phyloP scores from a whole-genome alignment of 2,888 invertebrate genomes.

The Mythimna impura region DNA sequence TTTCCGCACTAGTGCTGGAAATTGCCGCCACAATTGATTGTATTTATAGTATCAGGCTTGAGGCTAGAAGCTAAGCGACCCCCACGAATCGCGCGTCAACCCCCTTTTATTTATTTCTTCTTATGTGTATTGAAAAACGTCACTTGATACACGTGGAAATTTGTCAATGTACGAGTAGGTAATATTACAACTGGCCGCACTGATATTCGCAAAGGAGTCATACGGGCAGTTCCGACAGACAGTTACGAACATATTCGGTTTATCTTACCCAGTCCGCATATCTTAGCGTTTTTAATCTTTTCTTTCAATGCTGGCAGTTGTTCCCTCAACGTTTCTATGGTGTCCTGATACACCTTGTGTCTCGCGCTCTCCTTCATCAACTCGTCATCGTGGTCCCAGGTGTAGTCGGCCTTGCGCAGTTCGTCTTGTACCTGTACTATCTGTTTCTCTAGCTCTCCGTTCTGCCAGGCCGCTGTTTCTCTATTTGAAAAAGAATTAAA shows the following conservation, averaged over 20 bases:
- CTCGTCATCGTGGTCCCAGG: slow-evolving; percentile 85
- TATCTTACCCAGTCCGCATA: slow-evolving; percentile 84
- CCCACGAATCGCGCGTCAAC: too few species aligned
- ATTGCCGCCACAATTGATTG: too few species aligned
- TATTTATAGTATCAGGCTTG: too few species aligned
- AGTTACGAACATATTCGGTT: neutral
- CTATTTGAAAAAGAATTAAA: slow-evolving; percentile 62
- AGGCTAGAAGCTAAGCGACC: too few species aligned
- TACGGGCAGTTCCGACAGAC: neutral
- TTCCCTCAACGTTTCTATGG: slow-evolving; percentile 80
- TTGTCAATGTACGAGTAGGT: too few species aligned
- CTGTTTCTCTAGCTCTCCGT: slow-evolving; percentile 86
- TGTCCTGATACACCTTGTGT: slow-evolving; percentile 83
- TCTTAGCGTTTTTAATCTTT: slow-evolving; percentile 86
- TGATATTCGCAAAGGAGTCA: neutral
- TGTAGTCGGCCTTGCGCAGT: slow-evolving; percentile 81
- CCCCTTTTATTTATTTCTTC: too few species aligned
- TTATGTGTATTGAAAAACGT: too few species aligned
- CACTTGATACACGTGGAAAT: too few species aligned
- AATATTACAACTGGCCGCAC: too few species aligned
- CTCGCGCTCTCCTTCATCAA: slow-evolving; percentile 80
- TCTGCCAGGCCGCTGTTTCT: slow-evolving; percentile 87
- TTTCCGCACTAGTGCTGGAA: too few species aligned
- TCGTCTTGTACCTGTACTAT: slow-evolving; percentile 86
- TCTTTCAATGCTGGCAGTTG: slow-evolving; percentile 84